phyloP scores from a whole-genome alignment of 2,888 invertebrate species.

The Mylabris sibirica region DNA sequence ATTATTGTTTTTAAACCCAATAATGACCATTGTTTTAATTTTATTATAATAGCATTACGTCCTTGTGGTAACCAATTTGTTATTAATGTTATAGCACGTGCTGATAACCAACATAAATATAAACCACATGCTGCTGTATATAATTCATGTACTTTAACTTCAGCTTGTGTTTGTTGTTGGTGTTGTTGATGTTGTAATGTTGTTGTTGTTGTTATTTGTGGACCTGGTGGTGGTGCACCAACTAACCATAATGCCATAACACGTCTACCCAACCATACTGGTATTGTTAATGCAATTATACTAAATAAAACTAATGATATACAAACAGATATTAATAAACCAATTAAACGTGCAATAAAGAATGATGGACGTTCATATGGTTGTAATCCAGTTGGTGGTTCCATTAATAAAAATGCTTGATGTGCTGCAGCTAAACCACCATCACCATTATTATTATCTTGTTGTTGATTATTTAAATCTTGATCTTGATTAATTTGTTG shows the following conservation, averaged over 20 bases:
- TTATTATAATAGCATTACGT: conserved; percentile 75
- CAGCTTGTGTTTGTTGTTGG: conserved; percentile 38
- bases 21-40: conserved; percentile 76
- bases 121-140: conserved; percentile 95
- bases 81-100: conserved; percentile 81
- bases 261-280: conserved; percentile 88
- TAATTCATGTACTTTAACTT: conserved; percentile 82
- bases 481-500: conserved; percentile 51
- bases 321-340: conserved; percentile 80
- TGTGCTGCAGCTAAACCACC: conserved; percentile 80
- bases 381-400: conserved; percentile 78
- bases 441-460: conserved; percentile 39
- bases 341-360: conserved; percentile 75
- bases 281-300: conserved; percentile 84
- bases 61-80: conserved; percentile 92
- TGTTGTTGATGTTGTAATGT: conserved; percentile 34
- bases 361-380: conserved; percentile 87
- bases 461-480: conserved; percentile 18
- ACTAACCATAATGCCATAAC: conserved; percentile 88
- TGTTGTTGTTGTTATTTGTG: conserved; percentile 25
- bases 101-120: conserved; percentile 94
- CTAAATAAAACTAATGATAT: conserved; percentile 85
- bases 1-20: conserved; percentile 81
- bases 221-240: conserved; percentile 61
- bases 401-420: conserved; percentile 86